Base-by-base conservation (phyloP, 2,113 vertebrate species). In the Plestiodon gilberti region DNA sequence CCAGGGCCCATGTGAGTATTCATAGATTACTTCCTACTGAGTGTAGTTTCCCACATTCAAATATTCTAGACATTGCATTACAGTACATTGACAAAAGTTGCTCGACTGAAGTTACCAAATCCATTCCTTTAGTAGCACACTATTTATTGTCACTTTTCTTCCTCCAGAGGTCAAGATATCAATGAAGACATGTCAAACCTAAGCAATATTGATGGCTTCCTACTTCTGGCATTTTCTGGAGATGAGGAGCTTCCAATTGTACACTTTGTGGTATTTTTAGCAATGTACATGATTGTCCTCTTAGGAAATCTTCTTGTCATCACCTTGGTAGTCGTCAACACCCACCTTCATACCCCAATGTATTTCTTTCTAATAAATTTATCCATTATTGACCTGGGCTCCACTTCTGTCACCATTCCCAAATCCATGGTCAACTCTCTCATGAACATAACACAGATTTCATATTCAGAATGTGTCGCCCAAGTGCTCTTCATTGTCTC, bases 331-430 rank as follows among this genome's bases (percentile, higher is more conserved):
- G 43, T 48, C 25, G 9, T 77, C 15, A 69, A 77, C 30, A 67
- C 48, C 61, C 59, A 78, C 25, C 83, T 85, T 13, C 83, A 85
- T 20, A 85, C n/a, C n/a, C 83, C 83, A 11, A 57, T 85, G 62
- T 85, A 85, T 57, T 78, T 67, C 40, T 78, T 85, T 15, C 83
- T 77, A 17, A 14, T 65, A 40, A 85, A 85, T 33, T 48, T 85
- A 40, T 33, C 83, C 0, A 4, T 67, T 9, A 22, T 55, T 78
- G 74, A 85, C 33, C n/a, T 85, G 23, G 74, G 73, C 28, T 55
- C n/a, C 23, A 78, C 74, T 3, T 30, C 62, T 2, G 23, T 57
- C 18, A 78, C 62, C 13, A 18, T 78, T 28, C 83, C 83, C 7
- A 85, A 33, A 64, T 75, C 71, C 52, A 67, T 85, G 1, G 43